Evolutionary conservation across 1,140 invertebrate species (phyloP), one percentile per base, ranked within the genome.

Genomic region (Drosophila kikkawai): DNA sequence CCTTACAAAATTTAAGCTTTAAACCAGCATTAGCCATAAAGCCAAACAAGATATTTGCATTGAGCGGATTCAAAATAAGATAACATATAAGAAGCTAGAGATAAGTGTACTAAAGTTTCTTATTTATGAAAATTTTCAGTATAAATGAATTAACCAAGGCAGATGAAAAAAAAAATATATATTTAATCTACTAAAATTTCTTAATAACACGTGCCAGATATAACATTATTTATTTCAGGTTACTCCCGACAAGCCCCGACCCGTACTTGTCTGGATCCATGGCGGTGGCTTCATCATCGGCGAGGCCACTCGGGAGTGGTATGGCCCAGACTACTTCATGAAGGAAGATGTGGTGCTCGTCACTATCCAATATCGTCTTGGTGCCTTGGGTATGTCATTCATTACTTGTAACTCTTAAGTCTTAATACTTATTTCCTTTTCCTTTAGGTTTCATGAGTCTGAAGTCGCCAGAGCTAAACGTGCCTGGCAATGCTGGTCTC

Each of bases 211-310:
- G 22, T 4, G 47, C 2, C 0, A 50, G 4, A 13, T 36, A 36
- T 22, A 22, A 22, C 22, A 9, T 5, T 0, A 1, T n/a, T 4
- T 4, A 5, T 29, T 64, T 37, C 9, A 92, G 91, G 42, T 91
- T 4, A 82, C 53, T 34, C 91, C 92, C 1, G 60, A 74, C 13
- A 91, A 91, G 42, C 70, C 80, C 26, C 85, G 81, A 13, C 92
- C 92, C n/a, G 92, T 93, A 22, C 42, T 93, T 68, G 85, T 92
- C 22, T 93, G 91, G 93, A 94, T 97, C 29, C 95, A 96, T 84
- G 96, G 96, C 22, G 96, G 96, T 75, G 94, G 94, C 44, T 96
- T 96, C 66, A 93, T 94, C 48, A 74, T 92, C 17, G 94, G 95
- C n/a, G 91, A 92, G 41, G 88, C 91, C 19, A 88, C 51, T 59